Conservation (phyloP, 1,140 invertebrate genomes). For the Drosophila erecta region DNA sequence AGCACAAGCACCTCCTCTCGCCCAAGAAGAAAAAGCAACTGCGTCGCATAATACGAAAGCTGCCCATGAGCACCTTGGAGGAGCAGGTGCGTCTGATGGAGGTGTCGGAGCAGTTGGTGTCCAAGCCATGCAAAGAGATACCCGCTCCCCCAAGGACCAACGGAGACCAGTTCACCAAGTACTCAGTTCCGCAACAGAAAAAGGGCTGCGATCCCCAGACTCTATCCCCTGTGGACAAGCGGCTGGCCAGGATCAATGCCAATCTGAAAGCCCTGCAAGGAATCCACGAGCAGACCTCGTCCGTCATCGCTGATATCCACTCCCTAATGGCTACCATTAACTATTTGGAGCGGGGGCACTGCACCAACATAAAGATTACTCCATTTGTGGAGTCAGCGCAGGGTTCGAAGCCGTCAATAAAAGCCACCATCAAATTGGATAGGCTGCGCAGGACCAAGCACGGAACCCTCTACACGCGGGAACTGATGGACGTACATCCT, state of each 20-base stretch:
- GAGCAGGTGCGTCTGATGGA: slow-evolving; percentile 48
- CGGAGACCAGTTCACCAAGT: neutral
- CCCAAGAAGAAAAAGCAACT: slow-evolving; percentile 3
- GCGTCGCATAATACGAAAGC: neutral
- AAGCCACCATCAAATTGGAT: slow-evolving; percentile 22
- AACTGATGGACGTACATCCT: slow-evolving; percentile 12
- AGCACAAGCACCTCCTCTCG: neutral
- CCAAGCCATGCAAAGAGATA: slow-evolving; percentile 10
- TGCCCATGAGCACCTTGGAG: slow-evolving; percentile 11
- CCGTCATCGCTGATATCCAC: slow-evolving; percentile 31
- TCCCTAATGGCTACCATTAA: slow-evolving; percentile 16
- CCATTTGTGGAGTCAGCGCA: neutral
- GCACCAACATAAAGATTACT: slow-evolving; percentile 10
- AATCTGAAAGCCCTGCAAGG: slow-evolving; percentile 7
- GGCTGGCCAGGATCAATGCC: neutral
- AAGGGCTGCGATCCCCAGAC: slow-evolving; percentile 6
- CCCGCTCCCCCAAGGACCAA: neutral
- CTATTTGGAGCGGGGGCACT: neutral
- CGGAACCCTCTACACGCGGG: neutral
- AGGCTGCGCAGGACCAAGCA: neutral
- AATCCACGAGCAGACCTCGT: slow-evolving; percentile 28
- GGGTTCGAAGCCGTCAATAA: neutral
- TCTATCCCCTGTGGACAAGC: slow-evolving; percentile 3
- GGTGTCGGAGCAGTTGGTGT: slow-evolving; percentile 7
- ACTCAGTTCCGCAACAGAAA: slow-evolving; percentile 2